Evolutionary conservation across 2,113 vertebrate species (phyloP).

Genomic region (Zapus hudsonius): DNA sequence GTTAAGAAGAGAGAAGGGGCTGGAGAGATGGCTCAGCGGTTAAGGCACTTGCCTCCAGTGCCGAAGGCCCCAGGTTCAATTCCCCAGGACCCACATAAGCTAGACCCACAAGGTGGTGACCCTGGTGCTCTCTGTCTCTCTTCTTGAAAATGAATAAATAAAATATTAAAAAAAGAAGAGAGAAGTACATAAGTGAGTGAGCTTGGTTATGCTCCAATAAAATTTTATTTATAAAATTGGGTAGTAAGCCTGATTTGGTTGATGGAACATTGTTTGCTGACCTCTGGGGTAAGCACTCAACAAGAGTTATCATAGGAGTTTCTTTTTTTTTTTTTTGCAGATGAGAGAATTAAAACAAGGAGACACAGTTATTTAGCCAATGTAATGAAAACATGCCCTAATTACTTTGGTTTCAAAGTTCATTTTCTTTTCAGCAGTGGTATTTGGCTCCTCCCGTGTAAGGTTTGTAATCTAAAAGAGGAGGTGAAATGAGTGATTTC

Average conservation of each 20-base stretch:
- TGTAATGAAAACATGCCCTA: neutral
- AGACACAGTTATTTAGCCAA: neutral
- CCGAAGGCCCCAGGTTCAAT: too few species aligned
- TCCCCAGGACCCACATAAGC: too few species aligned
- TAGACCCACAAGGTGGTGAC: too few species aligned
- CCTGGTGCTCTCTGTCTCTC: too few species aligned
- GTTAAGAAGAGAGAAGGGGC: neutral
- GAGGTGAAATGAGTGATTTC: neutral
- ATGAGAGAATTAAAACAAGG: neutral
- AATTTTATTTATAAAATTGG: slow-evolving; percentile 55
- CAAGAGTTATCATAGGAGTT: neutral
- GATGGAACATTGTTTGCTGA: neutral
- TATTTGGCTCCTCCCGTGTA: neutral
- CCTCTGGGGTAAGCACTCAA: neutral
- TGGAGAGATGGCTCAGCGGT: too few species aligned
- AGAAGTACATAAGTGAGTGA: neutral
- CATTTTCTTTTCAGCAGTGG: neutral
- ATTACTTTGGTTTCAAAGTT: slow-evolving; percentile 51
- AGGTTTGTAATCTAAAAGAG: neutral
- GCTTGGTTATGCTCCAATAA: neutral
- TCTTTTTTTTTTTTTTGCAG: slow-evolving; percentile 10
- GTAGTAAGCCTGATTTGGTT: neutral
- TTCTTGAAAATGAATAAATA: too few species aligned
- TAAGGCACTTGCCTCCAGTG: too few species aligned
- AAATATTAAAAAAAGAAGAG: too few species aligned